Evolutionary conservation across 2,888 invertebrate species (phyloP).

Genomic region (Clivina fossor): DNA sequence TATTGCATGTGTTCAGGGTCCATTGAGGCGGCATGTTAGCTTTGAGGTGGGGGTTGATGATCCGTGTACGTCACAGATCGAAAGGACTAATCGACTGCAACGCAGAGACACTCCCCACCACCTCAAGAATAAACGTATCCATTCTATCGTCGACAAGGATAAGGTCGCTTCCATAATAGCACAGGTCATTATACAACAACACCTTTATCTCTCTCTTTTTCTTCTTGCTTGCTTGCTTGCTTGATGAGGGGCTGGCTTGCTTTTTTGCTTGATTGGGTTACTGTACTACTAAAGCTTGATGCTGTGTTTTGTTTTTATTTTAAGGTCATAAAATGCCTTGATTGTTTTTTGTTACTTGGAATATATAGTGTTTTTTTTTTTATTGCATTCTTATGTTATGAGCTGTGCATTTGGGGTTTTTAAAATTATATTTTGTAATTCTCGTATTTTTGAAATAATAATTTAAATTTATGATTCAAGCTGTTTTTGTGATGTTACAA

Average conservation of each 20-base stretch:
- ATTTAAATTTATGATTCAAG: too few species aligned
- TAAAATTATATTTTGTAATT: too few species aligned
- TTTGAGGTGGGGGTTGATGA: conserved; percentile 57
- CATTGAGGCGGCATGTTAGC: conserved; percentile 64
- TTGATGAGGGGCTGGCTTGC: conserved; percentile 12
- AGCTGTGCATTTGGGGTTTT: too few species aligned
- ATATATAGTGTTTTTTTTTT: too few species aligned
- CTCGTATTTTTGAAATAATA: too few species aligned
- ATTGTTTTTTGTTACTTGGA: too few species aligned
- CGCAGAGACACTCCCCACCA: conserved; percentile 98
- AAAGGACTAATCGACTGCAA: conserved; percentile 70
- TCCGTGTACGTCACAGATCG: conserved; percentile 53
- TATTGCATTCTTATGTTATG: not conserved
- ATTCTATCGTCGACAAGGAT: conserved; percentile 65
- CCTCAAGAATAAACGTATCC: conserved; percentile 95
- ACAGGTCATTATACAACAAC: conserved; percentile 56
- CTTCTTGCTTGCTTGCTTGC: not conserved
- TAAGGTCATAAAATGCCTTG: too few species aligned
- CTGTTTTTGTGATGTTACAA: too few species aligned
- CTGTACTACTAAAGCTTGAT: too few species aligned
- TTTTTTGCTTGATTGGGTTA: too few species aligned
- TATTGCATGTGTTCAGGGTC: conserved; percentile 48
- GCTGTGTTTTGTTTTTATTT: too few species aligned
- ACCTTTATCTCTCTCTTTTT: conserved; percentile 4
- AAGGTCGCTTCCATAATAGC: conserved; percentile 73